Evolutionary conservation across 2,888 invertebrate genomes (phyloP), one percentile per base, ranked within the genome.

Genomic region (Rhogogaster chlorosoma): DNA sequence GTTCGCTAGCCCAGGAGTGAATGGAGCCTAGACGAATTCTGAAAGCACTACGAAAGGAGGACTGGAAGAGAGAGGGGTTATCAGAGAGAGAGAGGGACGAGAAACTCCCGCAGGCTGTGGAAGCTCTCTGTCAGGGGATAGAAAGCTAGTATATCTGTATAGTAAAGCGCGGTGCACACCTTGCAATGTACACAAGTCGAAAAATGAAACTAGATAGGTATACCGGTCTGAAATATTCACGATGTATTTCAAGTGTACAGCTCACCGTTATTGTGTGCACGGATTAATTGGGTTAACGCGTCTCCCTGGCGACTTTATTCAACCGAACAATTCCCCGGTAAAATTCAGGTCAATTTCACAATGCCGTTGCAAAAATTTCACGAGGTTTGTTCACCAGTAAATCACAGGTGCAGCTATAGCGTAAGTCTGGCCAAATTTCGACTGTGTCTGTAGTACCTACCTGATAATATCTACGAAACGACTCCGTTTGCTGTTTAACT

Each of bases 211-310:
- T 70, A 83, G 22, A 67, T 45, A 83, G 45, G 53, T 10, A 32
- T 49, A 45, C 36, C 22, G 36, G 32, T 29, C 29, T 64, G 83
- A 70, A 64, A 83, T 83, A 83, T 83, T 83, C 83, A 83, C 70
- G 42, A 45, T 70, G 83, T 83, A 67, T 83, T 83, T 83, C 83
- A 70, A 64, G 67, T 83, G 45, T 45, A 83, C 45, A 70, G 42
- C 67, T 45, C 83, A 22, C 22, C 22, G 83, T 83, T 83, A 83
- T 83, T 45, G 64, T 70, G 83, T 70, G 53, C 83, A 57, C 45
- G 42, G 70, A 49, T 67, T 83, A 83, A 83, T 83, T 83, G 83
- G 83, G 83, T 83, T 83, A 83, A 83, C 83, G 83, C 83, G 83
- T 67, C 83, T 83, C 83, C 67, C 83, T 64, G 45, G 64, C 67